A percentile compares a stretch with the other conserved stretches of the same genome.
These are phyloP conservation scores for Drosophila sp. DNA, from an alignment of 1,140 invertebrate genomes.

Conservation along the genomic window DNA sequence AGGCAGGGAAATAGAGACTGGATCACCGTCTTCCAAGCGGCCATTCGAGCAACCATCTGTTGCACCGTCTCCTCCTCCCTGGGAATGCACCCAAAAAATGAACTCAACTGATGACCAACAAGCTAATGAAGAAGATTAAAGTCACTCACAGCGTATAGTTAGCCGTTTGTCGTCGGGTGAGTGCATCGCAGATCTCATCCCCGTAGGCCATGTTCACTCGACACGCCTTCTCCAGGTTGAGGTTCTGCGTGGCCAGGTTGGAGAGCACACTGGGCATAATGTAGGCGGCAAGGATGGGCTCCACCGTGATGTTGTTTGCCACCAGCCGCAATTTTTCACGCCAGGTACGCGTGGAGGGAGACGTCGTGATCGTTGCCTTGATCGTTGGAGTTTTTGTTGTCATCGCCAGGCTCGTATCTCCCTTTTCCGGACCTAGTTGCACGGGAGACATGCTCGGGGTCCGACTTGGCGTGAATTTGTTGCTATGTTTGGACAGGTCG, in stretches of 20 bases:
- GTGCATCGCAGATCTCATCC: slow-evolving; percentile 89
- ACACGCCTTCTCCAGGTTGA: slow-evolving; percentile 94
- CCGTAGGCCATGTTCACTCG: slow-evolving; percentile 90
- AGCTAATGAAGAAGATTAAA: not conserved
- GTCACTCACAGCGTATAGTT: slow-evolving; percentile 87
- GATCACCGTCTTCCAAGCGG: slow-evolving; percentile 92
- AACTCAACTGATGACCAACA: not conserved
- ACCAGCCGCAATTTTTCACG: slow-evolving; percentile 86
- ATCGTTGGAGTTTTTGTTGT: not conserved
- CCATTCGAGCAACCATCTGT: slow-evolving; percentile 90
- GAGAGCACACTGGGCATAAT: slow-evolving; percentile 92
- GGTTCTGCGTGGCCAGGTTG: slow-evolving; percentile 91
- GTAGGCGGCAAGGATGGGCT: slow-evolving; percentile 91
- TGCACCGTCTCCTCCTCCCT: slow-evolving; percentile 90
- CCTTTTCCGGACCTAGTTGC: slow-evolving; percentile 25
- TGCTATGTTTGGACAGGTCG: slow-evolving; percentile 51
- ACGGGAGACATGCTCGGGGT: not conserved
- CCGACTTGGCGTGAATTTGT: slow-evolving; percentile 58
- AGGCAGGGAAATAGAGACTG: slow-evolving; percentile 91
- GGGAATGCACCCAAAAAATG: not conserved
- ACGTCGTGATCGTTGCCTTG: not conserved
- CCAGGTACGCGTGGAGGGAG: slow-evolving; percentile 64
- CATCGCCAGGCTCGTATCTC: slow-evolving; percentile 2
- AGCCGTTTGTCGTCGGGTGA: slow-evolving; percentile 88
- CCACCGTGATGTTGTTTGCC: slow-evolving; percentile 90